Evolutionary conservation across 1,140 invertebrate species (phyloP).

Genomic region (Laupala kohalensis): DNA sequence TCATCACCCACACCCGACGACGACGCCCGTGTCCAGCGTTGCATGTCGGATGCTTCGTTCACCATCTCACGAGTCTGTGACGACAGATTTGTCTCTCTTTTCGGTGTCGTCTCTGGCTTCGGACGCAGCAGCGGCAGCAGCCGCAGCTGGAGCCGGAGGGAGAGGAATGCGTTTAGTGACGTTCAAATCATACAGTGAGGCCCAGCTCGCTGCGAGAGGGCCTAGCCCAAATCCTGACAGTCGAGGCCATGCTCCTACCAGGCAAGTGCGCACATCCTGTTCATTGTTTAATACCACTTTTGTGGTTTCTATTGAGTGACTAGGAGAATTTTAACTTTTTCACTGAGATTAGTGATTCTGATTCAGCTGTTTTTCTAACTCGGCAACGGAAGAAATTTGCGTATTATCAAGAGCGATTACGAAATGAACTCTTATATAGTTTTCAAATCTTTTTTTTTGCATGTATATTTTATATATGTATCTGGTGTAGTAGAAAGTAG

Average conservation of each 20-base stretch:
- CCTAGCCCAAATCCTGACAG: conserved; percentile 54
- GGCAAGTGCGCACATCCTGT: background rate
- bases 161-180: conserved; percentile 34
- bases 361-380: no score
- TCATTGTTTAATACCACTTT: no score
- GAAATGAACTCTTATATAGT: no score
- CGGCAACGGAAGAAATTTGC: no score
- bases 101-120: conserved; percentile 60
- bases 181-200: conserved; percentile 38
- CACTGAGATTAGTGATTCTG: no score
- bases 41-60: conserved; percentile 55
- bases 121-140: conserved; percentile 27
- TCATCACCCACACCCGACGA: conserved; percentile 19
- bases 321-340: no score
- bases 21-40: conserved; percentile 35
- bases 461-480: no score
- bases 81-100: conserved; percentile 65
- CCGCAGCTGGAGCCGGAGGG: conserved; percentile 28
- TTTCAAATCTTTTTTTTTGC: no score
- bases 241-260: conserved; percentile 14
- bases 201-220: conserved; percentile 38
- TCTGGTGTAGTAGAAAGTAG: no score
- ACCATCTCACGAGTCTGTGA: conserved; percentile 69
- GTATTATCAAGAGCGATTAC: no score
- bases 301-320: background rate